Evolutionary conservation across 2,797 vertebrate genomes (phyloP).

Genomic region (Pipistrellus pygmaeus): DNA sequence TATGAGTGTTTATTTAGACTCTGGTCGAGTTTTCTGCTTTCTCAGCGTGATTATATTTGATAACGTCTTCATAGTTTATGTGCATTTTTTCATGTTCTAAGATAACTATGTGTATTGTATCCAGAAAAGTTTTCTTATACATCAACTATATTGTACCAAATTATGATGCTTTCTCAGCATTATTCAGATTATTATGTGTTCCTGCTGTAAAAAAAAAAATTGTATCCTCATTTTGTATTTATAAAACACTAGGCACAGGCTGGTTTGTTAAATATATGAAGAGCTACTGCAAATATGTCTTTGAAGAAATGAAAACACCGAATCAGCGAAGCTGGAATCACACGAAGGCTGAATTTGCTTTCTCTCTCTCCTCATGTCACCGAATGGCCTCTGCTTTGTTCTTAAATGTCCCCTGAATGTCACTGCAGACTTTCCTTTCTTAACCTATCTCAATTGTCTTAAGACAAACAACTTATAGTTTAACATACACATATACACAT

Average conservation of each 20-base stretch:
- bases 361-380: background rate
- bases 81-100: conserved; percentile 60
- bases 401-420: background rate
- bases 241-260: conserved; percentile 60
- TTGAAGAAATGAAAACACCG: conserved; percentile 72
- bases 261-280: conserved; percentile 60
- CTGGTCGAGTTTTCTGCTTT: conserved; percentile 42
- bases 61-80: conserved; percentile 10
- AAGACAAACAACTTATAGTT: background rate
- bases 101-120: background rate
- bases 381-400: conserved; percentile 15
- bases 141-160: conserved; percentile 58
- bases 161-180: conserved; percentile 61
- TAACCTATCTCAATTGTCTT: conserved; percentile 34
- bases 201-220: conserved; percentile 62
- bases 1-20: conserved; percentile 40
- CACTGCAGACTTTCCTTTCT: background rate
- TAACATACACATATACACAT: background rate
- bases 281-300: conserved; percentile 35
- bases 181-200: conserved; percentile 45
- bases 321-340: conserved; percentile 31
- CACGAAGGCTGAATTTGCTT: conserved; percentile 34
- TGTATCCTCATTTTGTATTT: conserved; percentile 70
- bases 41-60: conserved; percentile 11
- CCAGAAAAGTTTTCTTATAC: conserved; percentile 49